Percentiles rank a stretch among this genome's conserved stretches.
phyloP scores from a whole-genome alignment of 2,888 invertebrate genomes.

The Sarcophaga caerulescens region DNA sequence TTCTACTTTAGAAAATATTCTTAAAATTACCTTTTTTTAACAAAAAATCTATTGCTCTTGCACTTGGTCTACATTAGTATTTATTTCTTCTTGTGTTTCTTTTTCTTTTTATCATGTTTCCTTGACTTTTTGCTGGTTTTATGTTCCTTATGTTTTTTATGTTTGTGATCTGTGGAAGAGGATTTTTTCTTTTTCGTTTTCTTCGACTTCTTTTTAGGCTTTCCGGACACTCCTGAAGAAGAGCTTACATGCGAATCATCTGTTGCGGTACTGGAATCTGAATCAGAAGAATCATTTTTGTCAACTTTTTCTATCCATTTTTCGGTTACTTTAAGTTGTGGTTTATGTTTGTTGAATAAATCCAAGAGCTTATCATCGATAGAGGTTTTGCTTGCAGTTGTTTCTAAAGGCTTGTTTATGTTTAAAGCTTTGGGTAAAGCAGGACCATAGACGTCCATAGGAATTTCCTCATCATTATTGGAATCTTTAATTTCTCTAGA shows the following conservation, averaged over 20 bases:
- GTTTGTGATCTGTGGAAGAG: conserved; percentile 46
- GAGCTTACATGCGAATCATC: conserved; percentile 10
- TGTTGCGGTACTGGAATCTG: conserved; percentile 4
- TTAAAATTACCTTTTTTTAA: neutral
- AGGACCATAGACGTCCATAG: conserved; percentile 45
- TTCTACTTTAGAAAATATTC: neutral
- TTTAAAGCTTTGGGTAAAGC: conserved; percentile 34
- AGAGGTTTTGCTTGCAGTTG: neutral
- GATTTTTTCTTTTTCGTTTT: conserved; percentile 64
- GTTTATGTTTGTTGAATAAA: conserved; percentile 58
- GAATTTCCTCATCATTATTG: neutral
- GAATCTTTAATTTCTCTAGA: conserved; percentile 32
- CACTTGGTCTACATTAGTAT: neutral
- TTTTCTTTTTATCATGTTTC: conserved; percentile 61
- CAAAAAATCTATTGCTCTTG: neutral
- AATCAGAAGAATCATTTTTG: conserved; percentile 19
- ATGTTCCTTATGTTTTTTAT: conserved; percentile 57
- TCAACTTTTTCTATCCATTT: conserved; percentile 57
- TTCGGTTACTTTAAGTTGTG: conserved; percentile 35
- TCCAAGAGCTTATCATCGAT: conserved; percentile 56
- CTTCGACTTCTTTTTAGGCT: conserved; percentile 60
- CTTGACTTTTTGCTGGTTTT: conserved; percentile 59
- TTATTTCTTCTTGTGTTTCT: conserved; percentile 67
- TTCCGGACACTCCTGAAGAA: neutral
- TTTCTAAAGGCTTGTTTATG: neutral